Base-by-base conservation (phyloP, 2,888 invertebrate genomes). In the Cistogaster globosa region DNA sequence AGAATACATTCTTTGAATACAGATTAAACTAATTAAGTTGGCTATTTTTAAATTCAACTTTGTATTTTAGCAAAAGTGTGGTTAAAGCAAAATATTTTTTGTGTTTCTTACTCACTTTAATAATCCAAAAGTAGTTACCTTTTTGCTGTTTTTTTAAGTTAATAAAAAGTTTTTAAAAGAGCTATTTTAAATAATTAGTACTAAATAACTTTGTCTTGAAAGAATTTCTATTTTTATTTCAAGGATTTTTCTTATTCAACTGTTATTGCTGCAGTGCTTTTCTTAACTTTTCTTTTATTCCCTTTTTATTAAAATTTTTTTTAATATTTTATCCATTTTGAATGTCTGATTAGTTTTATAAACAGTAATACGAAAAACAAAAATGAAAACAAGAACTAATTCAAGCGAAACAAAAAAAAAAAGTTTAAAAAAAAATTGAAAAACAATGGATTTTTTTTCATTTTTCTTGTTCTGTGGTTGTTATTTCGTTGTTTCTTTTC, bases 281-380 rank as follows among this genome's bases (percentile, higher is more conserved):
- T 42, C 26, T 18, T 4, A 58, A 58, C 26, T 36, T 67, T 76
- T 72, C 45, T 26, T 48, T 68, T 69, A 57, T 18, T 26, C 26
- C 1, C 12, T 60, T 48, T 42, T 48, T 78, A 55, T 53, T 45
- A 8, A 36, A 26, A 51, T 45, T 62, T 63, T 55, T 84, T 71
- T 62, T 77, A 83, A 87, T 86, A 84, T 86, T 84, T 82, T 86
- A 86, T 87, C 84, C 86, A 82, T 55, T 86, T 84, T 80, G 87
- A 87, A 87, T 87, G 87, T 83, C 86, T 87, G 86, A 87, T 87
- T 84, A 87, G 87, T 83, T 86, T 74, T 79, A 75, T 55, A 57
- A 69, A 65, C 69, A 63, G 65, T 65, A 62, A 51, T 57, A 38
- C 6, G 12, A 42, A 12, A 42, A 42, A 11, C 8, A 42, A 42